A percentile compares a stretch with the other conserved stretches of the same genome.
Evolutionary conservation across 2,113 vertebrate genomes (phyloP).

Genomic region (Chaetops frenatus): DNA sequence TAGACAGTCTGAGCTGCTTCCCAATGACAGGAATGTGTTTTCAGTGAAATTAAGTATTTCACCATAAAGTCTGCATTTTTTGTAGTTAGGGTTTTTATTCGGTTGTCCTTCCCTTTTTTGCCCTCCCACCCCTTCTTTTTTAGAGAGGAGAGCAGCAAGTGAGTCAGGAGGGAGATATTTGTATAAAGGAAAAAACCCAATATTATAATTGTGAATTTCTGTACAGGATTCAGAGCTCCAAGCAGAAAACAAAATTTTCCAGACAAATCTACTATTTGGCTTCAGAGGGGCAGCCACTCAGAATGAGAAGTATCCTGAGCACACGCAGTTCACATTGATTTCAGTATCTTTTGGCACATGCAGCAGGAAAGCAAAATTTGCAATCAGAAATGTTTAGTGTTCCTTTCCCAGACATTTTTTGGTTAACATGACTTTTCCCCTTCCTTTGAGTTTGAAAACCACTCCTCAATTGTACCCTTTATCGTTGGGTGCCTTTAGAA

Average conservation of each 20-base stretch:
- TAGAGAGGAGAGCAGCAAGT: background rate
- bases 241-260: background rate
- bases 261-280: background rate
- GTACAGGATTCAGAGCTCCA: background rate
- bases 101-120: background rate
- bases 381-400: background rate
- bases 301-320: background rate
- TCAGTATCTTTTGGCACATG: background rate
- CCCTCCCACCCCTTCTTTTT: background rate
- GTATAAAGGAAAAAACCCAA: background rate
- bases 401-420: background rate
- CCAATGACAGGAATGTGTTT: background rate
- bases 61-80: background rate
- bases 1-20: background rate
- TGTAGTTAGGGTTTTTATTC: background rate
- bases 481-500: background rate
- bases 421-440: background rate
- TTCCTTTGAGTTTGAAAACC: background rate
- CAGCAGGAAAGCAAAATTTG: background rate
- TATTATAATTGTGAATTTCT: background rate
- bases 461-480: background rate
- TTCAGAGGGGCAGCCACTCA: background rate
- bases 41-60: background rate
- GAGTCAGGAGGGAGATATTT: background rate
- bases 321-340: background rate